Conservation (phyloP, 2,888 invertebrate genomes). For the Anthoptus insignis region DNA sequence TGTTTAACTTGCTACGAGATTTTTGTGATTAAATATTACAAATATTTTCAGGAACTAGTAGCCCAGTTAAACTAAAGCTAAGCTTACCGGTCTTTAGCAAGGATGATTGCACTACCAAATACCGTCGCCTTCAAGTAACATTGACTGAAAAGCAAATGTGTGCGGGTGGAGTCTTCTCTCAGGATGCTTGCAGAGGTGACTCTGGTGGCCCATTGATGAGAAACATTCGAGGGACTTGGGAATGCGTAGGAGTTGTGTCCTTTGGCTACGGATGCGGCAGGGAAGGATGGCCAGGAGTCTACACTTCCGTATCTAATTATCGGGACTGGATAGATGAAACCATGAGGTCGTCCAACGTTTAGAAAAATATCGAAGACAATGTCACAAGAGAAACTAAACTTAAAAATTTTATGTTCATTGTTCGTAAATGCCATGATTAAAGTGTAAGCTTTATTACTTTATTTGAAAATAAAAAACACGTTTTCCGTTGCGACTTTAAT, state of each 20-base stretch:
- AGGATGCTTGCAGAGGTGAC: slow-evolving; percentile 92
- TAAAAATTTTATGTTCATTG: too few relatives aligned
- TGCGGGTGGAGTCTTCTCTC: slow-evolving; percentile 89
- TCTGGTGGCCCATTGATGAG: slow-evolving; percentile 93
- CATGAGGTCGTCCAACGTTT: slow-evolving; percentile 64
- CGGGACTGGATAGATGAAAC: slow-evolving; percentile 87
- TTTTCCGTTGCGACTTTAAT: too few relatives aligned
- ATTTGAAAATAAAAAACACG: too few relatives aligned
- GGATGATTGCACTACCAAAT: slow-evolving; percentile 71
- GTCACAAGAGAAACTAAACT: too few relatives aligned
- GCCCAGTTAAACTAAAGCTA: slow-evolving; percentile 89
- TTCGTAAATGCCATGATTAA: too few relatives aligned
- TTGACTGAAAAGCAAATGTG: slow-evolving; percentile 88
- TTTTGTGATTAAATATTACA: too few relatives aligned
- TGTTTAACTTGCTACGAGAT: too few relatives aligned
- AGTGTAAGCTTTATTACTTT: too few relatives aligned
- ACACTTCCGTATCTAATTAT: slow-evolving; percentile 88
- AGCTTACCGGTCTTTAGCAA: slow-evolving; percentile 86
- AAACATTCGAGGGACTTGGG: slow-evolving; percentile 82
- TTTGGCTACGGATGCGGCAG: slow-evolving; percentile 90
- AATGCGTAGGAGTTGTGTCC: slow-evolving; percentile 89
- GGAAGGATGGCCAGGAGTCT: slow-evolving; percentile 90
- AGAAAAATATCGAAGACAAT: slow-evolving; percentile 17
- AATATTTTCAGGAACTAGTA: slow-evolving; percentile 78
- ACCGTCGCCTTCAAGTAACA: slow-evolving; percentile 70